Percentiles rank a stretch among this genome's conserved stretches.
phyloP scores from a whole-genome alignment of 2,797 vertebrate genomes.

The Ataeniobius toweri region DNA sequence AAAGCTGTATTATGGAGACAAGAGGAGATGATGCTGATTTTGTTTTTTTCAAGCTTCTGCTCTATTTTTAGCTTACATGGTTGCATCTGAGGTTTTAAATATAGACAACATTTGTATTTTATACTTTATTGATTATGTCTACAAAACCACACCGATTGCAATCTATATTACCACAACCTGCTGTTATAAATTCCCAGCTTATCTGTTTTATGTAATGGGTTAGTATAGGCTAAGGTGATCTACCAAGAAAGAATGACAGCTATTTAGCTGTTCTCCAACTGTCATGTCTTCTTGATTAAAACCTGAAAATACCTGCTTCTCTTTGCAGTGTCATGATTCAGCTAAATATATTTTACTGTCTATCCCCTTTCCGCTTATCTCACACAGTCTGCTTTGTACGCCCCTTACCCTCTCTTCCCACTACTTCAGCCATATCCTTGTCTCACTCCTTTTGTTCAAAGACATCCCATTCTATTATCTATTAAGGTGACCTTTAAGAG shows the following conservation, averaged over 20 bases:
- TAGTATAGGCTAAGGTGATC: neutral
- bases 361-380: conserved; percentile 30
- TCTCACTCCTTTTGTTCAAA: conserved; percentile 13
- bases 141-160: conserved; percentile 9
- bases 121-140: conserved; percentile 12
- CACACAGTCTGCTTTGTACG: conserved; percentile 25
- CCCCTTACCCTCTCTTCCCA: conserved; percentile 16
- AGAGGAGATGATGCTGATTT: conserved; percentile 31
- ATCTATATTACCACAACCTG: conserved; percentile 1
- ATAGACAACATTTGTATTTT: conserved; percentile 16
- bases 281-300: conserved; percentile 8
- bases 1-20: conserved; percentile 28
- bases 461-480: conserved; percentile 45
- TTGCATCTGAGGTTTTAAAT: conserved; percentile 29
- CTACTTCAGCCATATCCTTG: conserved; percentile 23
- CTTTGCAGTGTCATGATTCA: conserved; percentile 17
- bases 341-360: conserved; percentile 29
- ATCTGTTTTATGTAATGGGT: neutral
- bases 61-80: conserved; percentile 19
- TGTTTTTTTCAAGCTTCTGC: conserved; percentile 27
- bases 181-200: neutral
- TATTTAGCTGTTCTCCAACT: conserved; percentile 9
- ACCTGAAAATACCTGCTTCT: conserved; percentile 14
- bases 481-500: conserved; percentile 57
- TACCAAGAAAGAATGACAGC: conserved; percentile 1